A percentile compares a stretch with the other conserved stretches of the same genome.
phyloP scores from a whole-genome alignment of 2,113 vertebrate species.

The Acrocephalus kingi region DNA sequence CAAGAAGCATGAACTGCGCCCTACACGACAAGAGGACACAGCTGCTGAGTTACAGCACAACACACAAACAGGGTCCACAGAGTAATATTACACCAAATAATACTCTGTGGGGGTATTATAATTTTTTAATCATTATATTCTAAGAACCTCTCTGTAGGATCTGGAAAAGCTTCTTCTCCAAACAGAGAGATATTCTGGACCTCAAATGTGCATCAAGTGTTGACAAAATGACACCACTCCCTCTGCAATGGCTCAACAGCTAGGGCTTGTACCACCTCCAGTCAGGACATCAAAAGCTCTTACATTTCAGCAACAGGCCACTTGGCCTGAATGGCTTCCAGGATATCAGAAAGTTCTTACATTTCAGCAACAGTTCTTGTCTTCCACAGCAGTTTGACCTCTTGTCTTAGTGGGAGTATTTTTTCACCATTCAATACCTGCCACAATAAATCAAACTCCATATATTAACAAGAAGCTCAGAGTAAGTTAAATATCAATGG shows the following conservation, averaged over 20 bases:
- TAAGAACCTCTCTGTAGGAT: background rate
- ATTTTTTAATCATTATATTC: background rate
- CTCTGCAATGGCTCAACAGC: rapidly evolving
- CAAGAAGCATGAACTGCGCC: background rate
- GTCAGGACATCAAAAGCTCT: background rate
- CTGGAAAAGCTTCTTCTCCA: background rate
- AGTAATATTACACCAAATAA: background rate
- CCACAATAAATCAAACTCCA: background rate
- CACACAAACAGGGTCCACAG: background rate
- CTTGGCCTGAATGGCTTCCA: background rate
- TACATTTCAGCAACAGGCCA: background rate
- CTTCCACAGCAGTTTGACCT: background rate
- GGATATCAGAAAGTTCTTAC: background rate
- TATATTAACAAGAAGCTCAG: background rate
- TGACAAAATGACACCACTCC: background rate
- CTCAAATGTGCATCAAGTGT: background rate
- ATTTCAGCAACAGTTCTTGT: background rate
- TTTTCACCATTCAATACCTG: background rate
- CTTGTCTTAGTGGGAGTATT: background rate
- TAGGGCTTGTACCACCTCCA: background rate
- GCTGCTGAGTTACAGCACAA: background rate
- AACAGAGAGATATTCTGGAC: background rate
- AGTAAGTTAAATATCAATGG: background rate
- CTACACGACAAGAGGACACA: background rate
- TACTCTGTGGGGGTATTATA: background rate